Base-by-base conservation (phyloP, 2,113 vertebrate species). In the Takifugu flavidus region DNA sequence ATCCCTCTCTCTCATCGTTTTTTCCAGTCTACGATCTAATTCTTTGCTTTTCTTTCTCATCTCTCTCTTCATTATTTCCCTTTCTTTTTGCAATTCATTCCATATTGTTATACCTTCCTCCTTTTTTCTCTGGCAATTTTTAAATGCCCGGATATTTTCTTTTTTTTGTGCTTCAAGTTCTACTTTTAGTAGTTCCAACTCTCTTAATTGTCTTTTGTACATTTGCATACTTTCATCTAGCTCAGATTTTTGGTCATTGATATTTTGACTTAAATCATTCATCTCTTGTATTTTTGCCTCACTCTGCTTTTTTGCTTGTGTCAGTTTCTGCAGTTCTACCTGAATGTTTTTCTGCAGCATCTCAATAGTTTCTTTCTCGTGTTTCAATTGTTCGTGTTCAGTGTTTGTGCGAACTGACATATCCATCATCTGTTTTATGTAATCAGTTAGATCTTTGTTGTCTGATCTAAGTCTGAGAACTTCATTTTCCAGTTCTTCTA, bases 101-200 rank as follows among this genome's bases (percentile, higher is more conserved):
- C 60, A 25, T 7, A 63, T 50, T 2, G 7, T 78, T 44, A 82
- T 65, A 13, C 27, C 62, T 2, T 84, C 61, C 5, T 67, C 57
- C 7, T 43, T 78, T 59, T 80, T 70, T 45, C 61, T 76, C 4
- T 13, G 59, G 5, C 5, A 53, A 67, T 81, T 74, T 57, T 64
- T 67, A 7, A 78, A 47, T 13, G 26, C 52, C 8, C 49, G 39
- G 49, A 82, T 59, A 12, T 29, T 55, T 56, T 82, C 74, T 56
- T 46, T 84, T 62, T 65, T 81, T 52, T 82, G 66, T 1, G 45
- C 59, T 58, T 80, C 60, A 46, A 87, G 51, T 47, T 87, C 74
- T 4, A 49, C 43, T 64, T 80, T 89, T 46, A 83, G 59, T 0
- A 77, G 14, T 54, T 86, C 78, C 49, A 86, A 67, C 60, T 89